Conservation (phyloP, 92 coral and sea anemone genomes). For the Metridium senile region DNA sequence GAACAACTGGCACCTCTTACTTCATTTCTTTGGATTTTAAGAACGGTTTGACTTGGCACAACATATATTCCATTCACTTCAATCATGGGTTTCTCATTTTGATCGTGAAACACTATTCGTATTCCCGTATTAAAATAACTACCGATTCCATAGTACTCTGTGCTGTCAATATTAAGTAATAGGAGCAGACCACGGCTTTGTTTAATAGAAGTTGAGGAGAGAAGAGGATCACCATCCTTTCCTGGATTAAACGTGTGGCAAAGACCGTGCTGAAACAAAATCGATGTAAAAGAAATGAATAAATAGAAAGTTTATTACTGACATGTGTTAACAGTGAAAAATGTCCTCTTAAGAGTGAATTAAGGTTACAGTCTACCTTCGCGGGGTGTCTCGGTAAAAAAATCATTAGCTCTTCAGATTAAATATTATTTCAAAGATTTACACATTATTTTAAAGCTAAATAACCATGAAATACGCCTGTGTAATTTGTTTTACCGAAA, state of each 20-base stretch:
- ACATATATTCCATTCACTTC: not conserved
- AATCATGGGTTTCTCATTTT: not conserved
- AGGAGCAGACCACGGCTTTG: not conserved
- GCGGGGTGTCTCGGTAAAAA: no score
- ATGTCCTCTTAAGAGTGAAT: no score
- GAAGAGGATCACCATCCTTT: not conserved
- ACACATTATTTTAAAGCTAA: no score
- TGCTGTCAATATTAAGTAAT: not conserved
- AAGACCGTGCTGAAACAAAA: not conserved
- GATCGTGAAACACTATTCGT: not conserved
- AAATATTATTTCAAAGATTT: no score
- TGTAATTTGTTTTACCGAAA: no score
- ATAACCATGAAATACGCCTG: no score
- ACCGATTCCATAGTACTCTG: not conserved
- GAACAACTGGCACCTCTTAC: not conserved
- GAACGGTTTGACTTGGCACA: not conserved
- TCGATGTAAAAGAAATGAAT: no score
- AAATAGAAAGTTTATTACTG: no score
- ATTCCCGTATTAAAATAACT: not conserved
- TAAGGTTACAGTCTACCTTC: no score
- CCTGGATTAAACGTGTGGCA: constrained; percentile 2
- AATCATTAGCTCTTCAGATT: no score
- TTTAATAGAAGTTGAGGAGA: not conserved
- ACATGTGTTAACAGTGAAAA: no score
- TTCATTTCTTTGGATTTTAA: not conserved